Base-by-base conservation (phyloP, 2,888 invertebrate genomes). In the Neoaliturus tenellus region DNA sequence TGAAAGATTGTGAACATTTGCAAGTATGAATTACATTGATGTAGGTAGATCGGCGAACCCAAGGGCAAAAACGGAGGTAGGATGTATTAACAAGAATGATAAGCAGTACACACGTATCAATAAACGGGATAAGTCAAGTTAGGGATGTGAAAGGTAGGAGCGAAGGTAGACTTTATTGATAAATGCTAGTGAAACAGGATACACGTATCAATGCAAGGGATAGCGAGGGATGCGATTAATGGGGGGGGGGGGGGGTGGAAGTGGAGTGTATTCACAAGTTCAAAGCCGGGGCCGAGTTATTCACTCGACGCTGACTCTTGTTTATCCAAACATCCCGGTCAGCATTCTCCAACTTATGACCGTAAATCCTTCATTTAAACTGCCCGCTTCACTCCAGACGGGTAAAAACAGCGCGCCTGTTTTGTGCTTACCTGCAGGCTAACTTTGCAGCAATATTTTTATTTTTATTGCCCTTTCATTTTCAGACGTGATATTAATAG, bases 281-380 rank as follows among this genome's bases (percentile, higher is more conserved):
- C 51, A 51, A 51, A 51, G 51, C 51, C 51, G 28, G n/a, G n/a
- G 62, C n/a, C 62, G 62, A 62, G 62, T 62, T 62, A 62, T 62
- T 62, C 62, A 62, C 28, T 62, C 44, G 51, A 23, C 51, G 62
- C 62, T 62, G 39, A 39, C 69, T 75, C 48, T 44, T 75, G 75
- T 75, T 75, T 75, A 44, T 44, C 44, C 48, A 75, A 75, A 75
- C 75, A 75, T 41, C 28, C 28, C 28, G 28, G 75, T 75, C 75
- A 75, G 75, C 41, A 44, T 75, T 44, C 75, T 75, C 41, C 75
- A 75, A 75, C 41, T 75, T 75, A 41, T 28, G 44, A 23, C 75
- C 48, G 75, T 75, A 75, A 75, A 75, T 75, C 41, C 48, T 75
- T 75, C 75, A 75, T 75, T 39, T 39, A 39, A 69, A 69, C 69